These are phyloP conservation scores for Papilio dardanus DNA, from an alignment of 1,140 invertebrate species.

Conservation along the genomic window DNA sequence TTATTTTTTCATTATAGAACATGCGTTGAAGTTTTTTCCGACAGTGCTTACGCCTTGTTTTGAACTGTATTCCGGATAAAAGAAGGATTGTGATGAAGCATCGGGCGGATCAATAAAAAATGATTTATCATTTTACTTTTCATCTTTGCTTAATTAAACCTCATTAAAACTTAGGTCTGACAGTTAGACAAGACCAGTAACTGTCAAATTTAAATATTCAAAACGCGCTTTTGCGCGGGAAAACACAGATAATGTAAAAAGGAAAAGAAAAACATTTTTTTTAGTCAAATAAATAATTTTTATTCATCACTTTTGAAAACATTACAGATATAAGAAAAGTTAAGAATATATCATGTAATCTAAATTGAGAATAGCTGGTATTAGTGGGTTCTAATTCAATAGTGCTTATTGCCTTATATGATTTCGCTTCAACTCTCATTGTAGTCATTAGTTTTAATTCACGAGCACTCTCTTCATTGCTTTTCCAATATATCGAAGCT, in stretches of 20 bases:
- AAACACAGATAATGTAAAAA: not conserved
- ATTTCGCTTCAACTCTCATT: not conserved
- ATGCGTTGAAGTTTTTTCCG: not conserved
- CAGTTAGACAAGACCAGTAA: not conserved
- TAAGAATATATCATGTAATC: not conserved
- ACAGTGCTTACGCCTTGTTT: no score
- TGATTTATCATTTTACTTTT: no score
- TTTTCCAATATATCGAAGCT: conserved; percentile 90
- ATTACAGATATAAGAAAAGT: not conserved
- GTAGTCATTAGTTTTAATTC: not conserved
- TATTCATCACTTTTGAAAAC: not conserved
- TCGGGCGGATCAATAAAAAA: no score
- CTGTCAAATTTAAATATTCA: no score
- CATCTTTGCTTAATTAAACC: no score
- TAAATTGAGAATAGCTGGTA: not conserved
- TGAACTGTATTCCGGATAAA: no score
- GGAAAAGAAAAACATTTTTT: not conserved
- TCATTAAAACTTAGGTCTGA: no score
- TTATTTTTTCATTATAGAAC: not conserved
- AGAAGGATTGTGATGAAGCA: no score
- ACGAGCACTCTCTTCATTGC: conserved; percentile 91
- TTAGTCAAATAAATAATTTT: not conserved
- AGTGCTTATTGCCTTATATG: not conserved
- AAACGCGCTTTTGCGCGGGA: not conserved
- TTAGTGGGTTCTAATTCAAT: not conserved